phyloP scores from a whole-genome alignment of 2,113 vertebrate species.

The Lepidothrix coronata region DNA sequence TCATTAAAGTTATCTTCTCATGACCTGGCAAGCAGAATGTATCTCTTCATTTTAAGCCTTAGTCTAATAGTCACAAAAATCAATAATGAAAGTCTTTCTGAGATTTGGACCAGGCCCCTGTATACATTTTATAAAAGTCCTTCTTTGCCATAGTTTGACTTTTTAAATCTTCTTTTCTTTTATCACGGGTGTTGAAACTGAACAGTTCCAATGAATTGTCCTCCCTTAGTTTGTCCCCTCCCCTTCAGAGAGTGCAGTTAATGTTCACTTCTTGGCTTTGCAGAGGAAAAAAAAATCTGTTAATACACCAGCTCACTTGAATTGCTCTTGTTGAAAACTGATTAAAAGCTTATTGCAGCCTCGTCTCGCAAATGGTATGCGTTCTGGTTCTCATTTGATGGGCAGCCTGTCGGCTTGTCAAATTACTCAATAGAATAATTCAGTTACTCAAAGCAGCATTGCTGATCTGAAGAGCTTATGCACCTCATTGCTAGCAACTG shows the following conservation, averaged over 20 bases:
- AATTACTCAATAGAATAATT: not conserved
- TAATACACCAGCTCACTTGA: not conserved
- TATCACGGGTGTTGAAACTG: not conserved
- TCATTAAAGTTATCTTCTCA: not conserved
- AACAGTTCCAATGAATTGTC: not conserved
- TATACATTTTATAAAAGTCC: not conserved
- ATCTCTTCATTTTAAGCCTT: not conserved
- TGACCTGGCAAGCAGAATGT: not conserved
- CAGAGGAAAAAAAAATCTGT: not conserved
- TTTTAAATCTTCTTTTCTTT: not conserved
- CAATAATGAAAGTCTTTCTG: not conserved
- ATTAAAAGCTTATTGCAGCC: constrained; percentile 29
- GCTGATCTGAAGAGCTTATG: not conserved
- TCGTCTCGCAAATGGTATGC: not conserved
- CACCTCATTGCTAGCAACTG: not conserved
- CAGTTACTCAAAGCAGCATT: not conserved
- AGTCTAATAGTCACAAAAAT: not conserved
- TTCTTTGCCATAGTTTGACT: not conserved
- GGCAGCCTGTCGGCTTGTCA: constrained; percentile 9
- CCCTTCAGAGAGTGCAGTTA: not conserved
- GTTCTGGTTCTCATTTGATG: not conserved
- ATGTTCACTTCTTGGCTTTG: not conserved
- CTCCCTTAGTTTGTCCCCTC: not conserved
- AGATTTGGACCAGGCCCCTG: not conserved
- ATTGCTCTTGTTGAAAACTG: constrained; percentile 4